Conservation (phyloP, 2,797 vertebrate genomes). For the Pempheris klunzingeri region DNA sequence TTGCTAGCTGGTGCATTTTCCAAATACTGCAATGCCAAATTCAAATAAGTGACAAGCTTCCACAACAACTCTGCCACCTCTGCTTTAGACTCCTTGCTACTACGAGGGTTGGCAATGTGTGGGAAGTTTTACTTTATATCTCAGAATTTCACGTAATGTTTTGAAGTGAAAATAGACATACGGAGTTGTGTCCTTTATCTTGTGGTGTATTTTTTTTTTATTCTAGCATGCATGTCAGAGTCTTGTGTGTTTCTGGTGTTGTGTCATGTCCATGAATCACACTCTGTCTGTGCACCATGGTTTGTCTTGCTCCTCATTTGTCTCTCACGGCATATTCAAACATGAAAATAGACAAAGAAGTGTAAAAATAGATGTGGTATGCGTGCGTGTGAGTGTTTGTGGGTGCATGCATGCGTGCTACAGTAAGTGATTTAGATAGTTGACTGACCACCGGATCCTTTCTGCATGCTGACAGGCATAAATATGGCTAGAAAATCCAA, state of each 20-base stretch:
- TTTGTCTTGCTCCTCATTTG: conserved; percentile 64
- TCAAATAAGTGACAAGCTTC: conserved; percentile 16
- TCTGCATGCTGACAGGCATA: conserved; percentile 62
- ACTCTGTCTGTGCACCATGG: conserved; percentile 53
- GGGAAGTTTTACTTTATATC: conserved; percentile 21
- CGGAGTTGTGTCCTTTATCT: not conserved
- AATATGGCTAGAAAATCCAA: conserved; percentile 37
- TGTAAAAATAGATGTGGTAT: not conserved
- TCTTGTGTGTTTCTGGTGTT: conserved; percentile 48
- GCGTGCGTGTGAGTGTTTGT: conserved; percentile 14
- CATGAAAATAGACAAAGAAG: not conserved
- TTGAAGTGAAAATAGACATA: conserved; percentile 1
- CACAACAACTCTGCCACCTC: conserved; percentile 28
- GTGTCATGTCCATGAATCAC: conserved; percentile 57
- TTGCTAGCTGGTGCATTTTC: conserved; percentile 18
- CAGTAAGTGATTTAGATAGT: conserved; percentile 28
- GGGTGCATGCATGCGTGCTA: conserved; percentile 29
- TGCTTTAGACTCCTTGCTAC: conserved; percentile 28
- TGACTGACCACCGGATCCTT: conserved; percentile 54
- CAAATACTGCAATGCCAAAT: conserved; percentile 9
- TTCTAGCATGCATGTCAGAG: conserved; percentile 59
- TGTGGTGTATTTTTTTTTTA: conserved; percentile 15
- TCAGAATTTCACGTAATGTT: not conserved
- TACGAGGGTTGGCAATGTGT: conserved; percentile 15
- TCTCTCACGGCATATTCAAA: conserved; percentile 39